Evolutionary conservation across 2,113 vertebrate genomes (phyloP), one percentile per base, ranked within the genome.

Genomic region (Callopanchax toddi): DNA sequence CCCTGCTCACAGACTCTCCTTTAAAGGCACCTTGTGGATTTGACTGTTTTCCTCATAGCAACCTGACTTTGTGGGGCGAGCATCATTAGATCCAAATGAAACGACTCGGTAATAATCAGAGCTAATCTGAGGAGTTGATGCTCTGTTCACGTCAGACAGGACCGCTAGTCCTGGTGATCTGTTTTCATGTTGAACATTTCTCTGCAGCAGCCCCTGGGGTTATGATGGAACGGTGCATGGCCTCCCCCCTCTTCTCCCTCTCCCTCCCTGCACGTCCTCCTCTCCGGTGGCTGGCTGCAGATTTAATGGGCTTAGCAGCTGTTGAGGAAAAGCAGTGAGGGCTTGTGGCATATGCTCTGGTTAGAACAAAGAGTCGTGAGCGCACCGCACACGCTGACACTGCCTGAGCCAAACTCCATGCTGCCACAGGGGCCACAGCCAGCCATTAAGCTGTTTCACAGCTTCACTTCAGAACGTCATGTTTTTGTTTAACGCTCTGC

Each of bases 231-330:
- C 72, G 73, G 75, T 72, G 76, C 75, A 42, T 18, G 59, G 53
- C 79, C 76, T 67, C 73, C 70, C 53, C 67, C 69, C 69, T 61
- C 75, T 70, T 9, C 17, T 17, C 5, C 8, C 2, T 11, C 70
- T 67, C 67, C 67, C 75, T 70, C 76, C 70, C 53, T 50, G 64
- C 57, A 76, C 79, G 36, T 72, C 81, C 77, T 81, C 74, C 61
- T 73, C 81, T 87, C 83, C 37, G 57, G 79, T 86, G 86, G 83
- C 85, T 86, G 83, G 82, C 85, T 90, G 84, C 81, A 82, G 82
- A 86, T 87, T 85, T 91, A 91, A 92, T 90, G 84, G 83, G 71
- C 25, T 86, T 88, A 91, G 79, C 89, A 87, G 89, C 90, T 91
- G 89, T 87, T 89, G 86, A 88, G 86, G 78, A 89, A 83, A 86